Evolutionary conservation across 2,888 invertebrate species (phyloP), one percentile per base, ranked within the genome.

Genomic region (Lasioglossum malachurum): DNA sequence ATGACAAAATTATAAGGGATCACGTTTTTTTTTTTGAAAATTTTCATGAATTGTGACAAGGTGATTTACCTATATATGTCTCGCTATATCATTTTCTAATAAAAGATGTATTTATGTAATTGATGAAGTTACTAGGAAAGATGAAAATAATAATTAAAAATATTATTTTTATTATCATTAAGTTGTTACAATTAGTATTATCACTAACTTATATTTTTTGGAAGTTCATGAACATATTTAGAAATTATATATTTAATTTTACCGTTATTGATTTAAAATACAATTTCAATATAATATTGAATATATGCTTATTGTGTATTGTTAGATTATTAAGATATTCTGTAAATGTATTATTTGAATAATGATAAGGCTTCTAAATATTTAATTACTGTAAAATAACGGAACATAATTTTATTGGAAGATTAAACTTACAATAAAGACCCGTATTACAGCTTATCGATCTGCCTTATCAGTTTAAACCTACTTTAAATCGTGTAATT

Each of bases 181-280:
- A 60, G 27, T 60, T 60, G 27, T 16, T 60, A 27, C 60, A 27
- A 27, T 60, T 60, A 16, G 7, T 64, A 35, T 31, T 64, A 31
- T 64, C 31, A 27, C 27, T 64, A 27, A 57, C 3, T 64, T 3
- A 49, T 64, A 16, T 23, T 79, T 23, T 46, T 14, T 19, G 10
- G 60, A 64, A n/a, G 23, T 60, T 71, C 75, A 57, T 69, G 46
- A 3, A 74, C 12, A 57, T 57, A 57, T 57, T 57, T 57, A 57
- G 1, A 57, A 57, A 57, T 57, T n/a, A n/a, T n/a, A 57, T 57
- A 57, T 57, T n/a, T 57, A 27, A 38, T 49, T 44, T 74, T 35
- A n/a, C 75, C 80, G 60, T 67, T 76, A 72, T 44, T 67, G 53
- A 80, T 12, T 75, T 71, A n/a, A 57, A 57, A 57, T 57, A 57